phyloP scores from a whole-genome alignment of 2,113 vertebrate genomes.

The Halichoeres trimaculatus region DNA sequence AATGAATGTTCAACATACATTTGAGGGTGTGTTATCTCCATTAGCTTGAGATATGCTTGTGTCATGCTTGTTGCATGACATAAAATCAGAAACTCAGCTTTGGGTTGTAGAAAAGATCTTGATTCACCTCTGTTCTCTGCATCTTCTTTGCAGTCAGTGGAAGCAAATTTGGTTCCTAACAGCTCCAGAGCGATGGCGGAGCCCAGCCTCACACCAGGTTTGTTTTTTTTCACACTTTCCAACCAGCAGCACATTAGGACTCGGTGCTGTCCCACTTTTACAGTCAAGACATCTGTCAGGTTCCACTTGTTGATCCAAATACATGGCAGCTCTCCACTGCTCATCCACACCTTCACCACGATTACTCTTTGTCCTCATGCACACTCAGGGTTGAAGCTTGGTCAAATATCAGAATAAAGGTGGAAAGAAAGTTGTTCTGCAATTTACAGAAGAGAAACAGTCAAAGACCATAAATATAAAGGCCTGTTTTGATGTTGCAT shows the following conservation, averaged over 20 bases:
- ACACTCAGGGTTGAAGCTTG: neutral
- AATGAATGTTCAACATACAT: no score
- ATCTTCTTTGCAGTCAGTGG: neutral
- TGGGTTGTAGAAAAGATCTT: neutral
- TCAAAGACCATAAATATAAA: neutral
- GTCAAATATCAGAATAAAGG: neutral
- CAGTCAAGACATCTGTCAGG: neutral
- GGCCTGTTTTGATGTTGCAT: neutral
- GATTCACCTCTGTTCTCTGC: neutral
- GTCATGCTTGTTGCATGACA: no score
- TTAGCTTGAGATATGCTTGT: no score
- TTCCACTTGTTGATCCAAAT: conserved; percentile 12
- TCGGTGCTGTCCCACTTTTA: neutral
- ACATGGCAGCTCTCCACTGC: conserved; percentile 1
- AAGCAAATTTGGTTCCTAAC: conserved; percentile 10
- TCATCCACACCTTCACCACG: neutral
- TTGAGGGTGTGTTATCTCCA: no score
- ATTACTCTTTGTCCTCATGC: neutral
- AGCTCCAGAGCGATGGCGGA: neutral
- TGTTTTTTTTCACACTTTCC: conserved; percentile 38
- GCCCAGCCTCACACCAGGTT: neutral
- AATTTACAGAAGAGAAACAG: no score
- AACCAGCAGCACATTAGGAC: conserved; percentile 2
- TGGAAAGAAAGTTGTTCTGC: no score
- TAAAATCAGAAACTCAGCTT: no score